Base-by-base conservation (phyloP, 1,140 invertebrate genomes). In the Chrysopa pallens region DNA sequence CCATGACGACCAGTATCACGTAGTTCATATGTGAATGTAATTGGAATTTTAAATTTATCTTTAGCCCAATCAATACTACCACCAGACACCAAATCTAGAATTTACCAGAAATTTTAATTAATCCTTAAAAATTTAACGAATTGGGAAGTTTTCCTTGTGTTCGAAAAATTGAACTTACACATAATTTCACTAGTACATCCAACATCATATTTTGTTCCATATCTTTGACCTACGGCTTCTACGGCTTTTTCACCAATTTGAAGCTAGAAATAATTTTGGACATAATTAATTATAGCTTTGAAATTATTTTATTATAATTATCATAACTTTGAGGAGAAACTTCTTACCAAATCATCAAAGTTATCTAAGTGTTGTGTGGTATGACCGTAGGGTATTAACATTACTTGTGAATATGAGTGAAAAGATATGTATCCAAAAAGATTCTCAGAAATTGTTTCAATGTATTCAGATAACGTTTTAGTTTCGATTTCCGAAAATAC, bases 401-500 rank as follows among this genome's bases (percentile, higher is more conserved):
- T 60, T 52, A 80, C 63, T 53, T 84, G 80, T 0, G 75, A 74
- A 52, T 79, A 88, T 6, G 81, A 80, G 53, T 90, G 85, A 43
- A 87, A 71, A 0, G 74, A 72, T 17, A 89, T 60, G 53, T 81
- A 91, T 17, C 74, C 64, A 37, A 69, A 67, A 1, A 82, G 48
- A 11, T 70, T 48, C 57, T 67, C 62, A 60, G 56, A 50, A 3
- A 73, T 61, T 0, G 67, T 52, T 9, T 50, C 46, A 4, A 73
- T 54, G 39, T 70, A 67, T 29, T 72, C 49, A 0, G 70, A 62
- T 13, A 84, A 57, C 0, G 75, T 65, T 43, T 53, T 55, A 0
- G 78, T 73, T 53, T 86, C 84, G 1, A 73, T 63, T 57, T 90
- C 86, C 0, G 84, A 88, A 50, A 83, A 82, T 0, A 80, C 59